These are phyloP conservation scores for Heliothis peltigera DNA, from an alignment of 2,888 invertebrate genomes.

Conservation along the genomic window DNA sequence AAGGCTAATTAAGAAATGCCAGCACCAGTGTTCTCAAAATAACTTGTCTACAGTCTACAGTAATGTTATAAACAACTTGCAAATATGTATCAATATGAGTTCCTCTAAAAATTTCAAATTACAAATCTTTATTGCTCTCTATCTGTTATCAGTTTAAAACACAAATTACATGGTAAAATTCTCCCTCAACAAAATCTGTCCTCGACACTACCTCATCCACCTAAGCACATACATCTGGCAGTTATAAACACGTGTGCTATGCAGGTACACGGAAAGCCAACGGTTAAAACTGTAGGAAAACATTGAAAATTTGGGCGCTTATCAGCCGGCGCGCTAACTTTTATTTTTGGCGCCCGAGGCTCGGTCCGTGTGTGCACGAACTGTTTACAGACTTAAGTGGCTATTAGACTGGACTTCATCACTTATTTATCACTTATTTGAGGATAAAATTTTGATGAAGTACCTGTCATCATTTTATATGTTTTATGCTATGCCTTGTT, in stretches of 20 bases:
- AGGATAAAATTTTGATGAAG: neutral
- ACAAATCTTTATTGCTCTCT: too few relatives aligned
- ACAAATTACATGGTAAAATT: too few relatives aligned
- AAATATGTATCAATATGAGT: too few relatives aligned
- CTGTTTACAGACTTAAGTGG: constrained; percentile 63
- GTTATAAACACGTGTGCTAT: constrained; percentile 68
- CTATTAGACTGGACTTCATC: constrained; percentile 53
- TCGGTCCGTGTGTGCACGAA: constrained; percentile 77
- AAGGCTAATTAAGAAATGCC: too few relatives aligned
- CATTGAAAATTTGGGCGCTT: constrained; percentile 89
- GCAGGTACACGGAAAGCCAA: constrained; percentile 61
- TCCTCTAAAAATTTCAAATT: too few relatives aligned
- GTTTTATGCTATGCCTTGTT: too few relatives aligned
- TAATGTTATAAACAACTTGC: too few relatives aligned
- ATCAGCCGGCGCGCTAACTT: constrained; percentile 84
- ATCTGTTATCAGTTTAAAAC: too few relatives aligned
- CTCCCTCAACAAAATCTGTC: neutral
- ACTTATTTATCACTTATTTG: neutral
- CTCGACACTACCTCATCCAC: constrained; percentile 59
- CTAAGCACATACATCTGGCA: constrained; percentile 33
- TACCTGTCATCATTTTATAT: too few relatives aligned
- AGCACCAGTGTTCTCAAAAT: too few relatives aligned
- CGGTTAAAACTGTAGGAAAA: constrained; percentile 79
- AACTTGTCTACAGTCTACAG: too few relatives aligned
- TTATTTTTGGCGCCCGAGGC: constrained; percentile 86